phyloP scores from a whole-genome alignment of 2,888 invertebrate genomes.

The Petrophora chlorosata region DNA sequence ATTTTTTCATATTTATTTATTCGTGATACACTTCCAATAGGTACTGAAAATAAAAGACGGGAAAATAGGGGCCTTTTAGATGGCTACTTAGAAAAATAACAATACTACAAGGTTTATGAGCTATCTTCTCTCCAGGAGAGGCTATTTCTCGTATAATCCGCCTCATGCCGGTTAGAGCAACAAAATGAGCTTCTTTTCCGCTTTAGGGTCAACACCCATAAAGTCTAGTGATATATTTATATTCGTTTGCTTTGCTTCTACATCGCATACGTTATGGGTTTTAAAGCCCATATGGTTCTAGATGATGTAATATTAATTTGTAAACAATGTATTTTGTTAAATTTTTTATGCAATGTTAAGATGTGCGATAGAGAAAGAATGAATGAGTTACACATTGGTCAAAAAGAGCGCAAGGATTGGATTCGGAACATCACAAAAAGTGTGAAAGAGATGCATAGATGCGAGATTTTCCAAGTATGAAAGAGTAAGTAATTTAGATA shows the following conservation, averaged over 20 bases:
- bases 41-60: slow-evolving; percentile 4
- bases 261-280: neutral
- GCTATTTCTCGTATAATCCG: slow-evolving; percentile 22
- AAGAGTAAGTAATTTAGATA: too few species aligned
- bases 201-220: neutral
- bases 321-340: too few species aligned
- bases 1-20: neutral
- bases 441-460: too few species aligned
- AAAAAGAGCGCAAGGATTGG: too few species aligned
- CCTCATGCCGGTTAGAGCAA: slow-evolving; percentile 14
- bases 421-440: too few species aligned
- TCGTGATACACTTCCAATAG: neutral
- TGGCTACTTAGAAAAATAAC: slow-evolving; percentile 20
- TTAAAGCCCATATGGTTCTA: too few species aligned
- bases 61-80: slow-evolving; percentile 11
- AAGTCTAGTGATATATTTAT: neutral
- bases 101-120: slow-evolving; percentile 18
- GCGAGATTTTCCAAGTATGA: too few species aligned
- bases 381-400: too few species aligned
- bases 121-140: slow-evolving; percentile 16
- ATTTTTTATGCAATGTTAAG: too few species aligned
- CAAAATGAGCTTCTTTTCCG: slow-evolving; percentile 8
- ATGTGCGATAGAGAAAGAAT: too few species aligned
- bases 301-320: too few species aligned
- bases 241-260: neutral